Evolutionary conservation across 2,113 vertebrate genomes (phyloP).

Genomic region (cat (Felis catus)): DNA sequence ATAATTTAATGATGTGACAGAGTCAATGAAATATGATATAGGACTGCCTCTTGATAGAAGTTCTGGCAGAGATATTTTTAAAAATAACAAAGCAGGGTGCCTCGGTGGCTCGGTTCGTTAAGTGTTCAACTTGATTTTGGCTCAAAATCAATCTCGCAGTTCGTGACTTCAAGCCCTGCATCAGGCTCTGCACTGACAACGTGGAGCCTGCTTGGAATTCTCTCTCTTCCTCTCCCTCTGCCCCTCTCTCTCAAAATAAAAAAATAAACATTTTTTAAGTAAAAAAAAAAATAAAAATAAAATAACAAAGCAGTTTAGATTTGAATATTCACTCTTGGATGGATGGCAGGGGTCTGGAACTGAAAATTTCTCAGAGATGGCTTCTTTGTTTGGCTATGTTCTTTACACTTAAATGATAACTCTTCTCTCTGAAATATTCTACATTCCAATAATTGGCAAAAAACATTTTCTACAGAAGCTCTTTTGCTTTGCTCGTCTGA

Average conservation of each 20-base stretch:
- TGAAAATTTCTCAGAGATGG: neutral
- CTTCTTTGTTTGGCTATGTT: neutral
- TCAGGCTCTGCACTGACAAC: no score
- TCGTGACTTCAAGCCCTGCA: no score
- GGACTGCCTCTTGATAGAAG: neutral
- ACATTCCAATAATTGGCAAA: neutral
- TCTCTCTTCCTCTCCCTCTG: no score
- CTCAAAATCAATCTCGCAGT: no score
- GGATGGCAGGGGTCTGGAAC: neutral
- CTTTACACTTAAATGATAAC: neutral
- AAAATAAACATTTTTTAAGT: no score
- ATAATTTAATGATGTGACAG: neutral
- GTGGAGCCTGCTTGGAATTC: no score
- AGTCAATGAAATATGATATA: neutral
- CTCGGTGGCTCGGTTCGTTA: no score
- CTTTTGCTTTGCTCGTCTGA: neutral
- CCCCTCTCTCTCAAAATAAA: no score
- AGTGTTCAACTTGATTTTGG: no score
- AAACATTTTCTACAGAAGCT: neutral
- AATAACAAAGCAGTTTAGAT: neutral
- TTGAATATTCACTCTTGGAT: neutral
- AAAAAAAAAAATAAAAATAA: neutral
- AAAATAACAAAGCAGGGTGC: neutral
- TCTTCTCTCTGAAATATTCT: neutral
- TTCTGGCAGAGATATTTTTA: neutral